Evolutionary conservation across 2,797 vertebrate species (phyloP), one percentile per base, ranked within the genome.

Genomic region (Tympanoctomys barrerae): DNA sequence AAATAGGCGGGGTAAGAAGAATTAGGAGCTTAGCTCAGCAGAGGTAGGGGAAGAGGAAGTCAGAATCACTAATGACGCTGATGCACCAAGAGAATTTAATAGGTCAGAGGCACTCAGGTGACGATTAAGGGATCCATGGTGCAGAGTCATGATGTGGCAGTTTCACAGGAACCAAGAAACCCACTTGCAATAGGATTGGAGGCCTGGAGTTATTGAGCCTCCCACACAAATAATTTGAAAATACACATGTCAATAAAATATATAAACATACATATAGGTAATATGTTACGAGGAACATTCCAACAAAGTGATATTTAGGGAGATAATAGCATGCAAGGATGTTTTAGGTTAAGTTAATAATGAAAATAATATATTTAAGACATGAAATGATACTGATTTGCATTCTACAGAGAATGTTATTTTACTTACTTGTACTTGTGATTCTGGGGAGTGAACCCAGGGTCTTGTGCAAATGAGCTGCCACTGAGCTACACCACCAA

Each of bases 161-260:
- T n/a, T n/a, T n/a, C n/a, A n/a, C n/a, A n/a, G n/a, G n/a, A n/a
- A n/a, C n/a, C n/a, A n/a, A n/a, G n/a, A n/a, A n/a, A n/a, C n/a
- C n/a, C n/a, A n/a, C n/a, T n/a, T n/a, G n/a, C n/a, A n/a, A n/a
- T n/a, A n/a, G n/a, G n/a, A n/a, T n/a, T n/a, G n/a, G n/a, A n/a
- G n/a, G n/a, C n/a, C n/a, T n/a, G n/a, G n/a, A n/a, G n/a, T n/a
- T n/a, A n/a, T n/a, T n/a, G n/a, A n/a, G n/a, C n/a, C n/a, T n/a
- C n/a, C n/a, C n/a, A n/a, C n/a, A n/a, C 22, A 70, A 93, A 83
- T 39, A 10, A 70, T 83, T 71, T 86, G 28, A 80, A 87, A 79
- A 81, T 36, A 71, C 16, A 54, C 22, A n/a, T 42, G 59, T 24
- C 2, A 19, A 26, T 11, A n/a, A 21, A 70, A 54, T 21, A 13